A percentile compares a stretch with the other conserved stretches of the same genome.
phyloP scores from a whole-genome alignment of 1,140 invertebrate genomes.

The Matsumurasca onukii region DNA sequence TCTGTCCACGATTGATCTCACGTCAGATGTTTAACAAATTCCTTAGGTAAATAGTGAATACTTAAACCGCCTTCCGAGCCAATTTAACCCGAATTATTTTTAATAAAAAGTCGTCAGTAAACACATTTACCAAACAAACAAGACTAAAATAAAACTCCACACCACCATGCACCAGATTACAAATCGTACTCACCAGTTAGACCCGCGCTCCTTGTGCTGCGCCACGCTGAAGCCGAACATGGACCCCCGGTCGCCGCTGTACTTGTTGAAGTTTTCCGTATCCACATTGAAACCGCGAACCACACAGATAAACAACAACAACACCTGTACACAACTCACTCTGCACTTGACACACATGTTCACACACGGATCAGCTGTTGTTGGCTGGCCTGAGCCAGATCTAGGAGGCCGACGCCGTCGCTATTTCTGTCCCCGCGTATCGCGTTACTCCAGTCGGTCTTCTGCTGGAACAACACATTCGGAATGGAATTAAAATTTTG shows the following conservation, averaged over 20 bases:
- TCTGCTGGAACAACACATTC: slow-evolving; percentile 15
- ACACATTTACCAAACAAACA: no score
- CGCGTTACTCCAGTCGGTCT: slow-evolving; percentile 25
- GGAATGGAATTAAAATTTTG: no score
- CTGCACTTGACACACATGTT: not conserved
- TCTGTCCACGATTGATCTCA: no score
- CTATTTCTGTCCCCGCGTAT: slow-evolving; percentile 11
- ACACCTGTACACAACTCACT: not conserved
- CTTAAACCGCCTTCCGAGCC: no score
- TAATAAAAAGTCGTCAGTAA: no score
- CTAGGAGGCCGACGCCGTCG: not conserved
- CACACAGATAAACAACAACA: slow-evolving; percentile 12
- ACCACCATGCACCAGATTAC: not conserved
- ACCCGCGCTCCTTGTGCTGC: slow-evolving; percentile 50
- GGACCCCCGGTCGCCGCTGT: slow-evolving; percentile 48
- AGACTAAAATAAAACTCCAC: no score
- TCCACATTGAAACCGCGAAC: slow-evolving; percentile 53
- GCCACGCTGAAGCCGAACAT: slow-evolving; percentile 59
- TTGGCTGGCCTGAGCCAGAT: not conserved
- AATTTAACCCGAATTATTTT: no score
- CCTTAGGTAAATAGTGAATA: no score
- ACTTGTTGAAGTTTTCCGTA: slow-evolving; percentile 48
- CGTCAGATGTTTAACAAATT: no score
- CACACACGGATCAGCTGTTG: not conserved
- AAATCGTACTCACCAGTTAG: slow-evolving; percentile 50